Evolutionary conservation across 1,140 invertebrate genomes (phyloP), one percentile per base, ranked within the genome.

Genomic region (Caenorhabditis briggsae): DNA sequence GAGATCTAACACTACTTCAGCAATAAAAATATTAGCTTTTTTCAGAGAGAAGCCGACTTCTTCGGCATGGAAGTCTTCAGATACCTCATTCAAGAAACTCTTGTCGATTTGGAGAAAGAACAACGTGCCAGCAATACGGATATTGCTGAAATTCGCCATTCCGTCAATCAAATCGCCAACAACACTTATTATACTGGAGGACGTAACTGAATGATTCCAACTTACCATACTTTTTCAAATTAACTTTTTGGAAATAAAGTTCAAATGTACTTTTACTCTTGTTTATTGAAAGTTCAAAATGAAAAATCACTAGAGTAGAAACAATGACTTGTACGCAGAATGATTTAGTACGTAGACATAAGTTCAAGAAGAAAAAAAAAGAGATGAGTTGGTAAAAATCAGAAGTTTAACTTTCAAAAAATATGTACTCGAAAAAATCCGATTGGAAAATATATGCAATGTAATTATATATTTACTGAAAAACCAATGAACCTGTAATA

Each of bases 41-140:
- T 85, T 5, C 61, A 85, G 84, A 74, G 84, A 85, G 84, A 85
- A 85, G 46, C 84, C 2, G 84, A 85, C 14, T 85, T 85, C 65
- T 85, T 85, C 16, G 84, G 84, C 48, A 53, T 85, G 84, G 64
- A 85, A 23, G 25, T 55, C n/a, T 65, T 85, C 61, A 78, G 50
- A 46, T 78, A 50, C n/a, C 20, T 78, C 6, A 50, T 78, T 78
- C 70, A 78, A 78, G 70, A 78, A 46, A 78, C 70, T 23, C 70
- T 78, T 11, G 46, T 50, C 46, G 70, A 78, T 53, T 5, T 78
- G 43, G 70, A 78, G 16, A 78, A 50, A 50, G 70, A 78, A 20
- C 70, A 78, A 53, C 70, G 70, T 78, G 18, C 70, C 70, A 50
- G 33, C n/a, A 23, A 6, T 14, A 23, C 14, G 50, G 70, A 78